Percentiles rank a stretch among this genome's conserved stretches.
phyloP scores from a whole-genome alignment of 2,888 invertebrate genomes.

The Eustalomyia histrio region DNA sequence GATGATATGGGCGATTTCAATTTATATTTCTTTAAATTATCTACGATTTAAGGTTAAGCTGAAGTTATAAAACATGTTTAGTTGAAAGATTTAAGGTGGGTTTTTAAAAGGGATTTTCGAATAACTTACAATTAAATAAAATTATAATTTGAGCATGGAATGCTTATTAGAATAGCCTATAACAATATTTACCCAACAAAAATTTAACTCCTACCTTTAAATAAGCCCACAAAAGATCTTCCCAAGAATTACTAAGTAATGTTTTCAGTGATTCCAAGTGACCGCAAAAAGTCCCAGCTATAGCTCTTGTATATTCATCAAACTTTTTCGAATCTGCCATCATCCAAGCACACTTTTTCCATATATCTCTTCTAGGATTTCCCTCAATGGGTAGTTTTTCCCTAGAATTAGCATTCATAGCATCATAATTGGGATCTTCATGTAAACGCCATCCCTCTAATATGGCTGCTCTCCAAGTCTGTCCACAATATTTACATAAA shows the following conservation, averaged over 20 bases:
- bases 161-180: too few relatives aligned
- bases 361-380: slow-evolving; percentile 89
- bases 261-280: slow-evolving; percentile 88
- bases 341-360: slow-evolving; percentile 87
- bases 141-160: too few relatives aligned
- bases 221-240: slow-evolving; percentile 94
- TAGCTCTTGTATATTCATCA: slow-evolving; percentile 83
- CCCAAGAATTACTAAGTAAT: slow-evolving; percentile 89
- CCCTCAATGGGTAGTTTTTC: slow-evolving; percentile 84
- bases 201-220: slow-evolving; percentile 81
- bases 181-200: too few relatives aligned
- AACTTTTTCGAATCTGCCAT: slow-evolving; percentile 81
- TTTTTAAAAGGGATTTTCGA: too few relatives aligned
- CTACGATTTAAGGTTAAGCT: too few relatives aligned
- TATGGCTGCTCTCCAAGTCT: slow-evolving; percentile 94
- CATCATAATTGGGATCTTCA: slow-evolving; percentile 90
- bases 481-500: slow-evolving; percentile 91
- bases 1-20: too few relatives aligned
- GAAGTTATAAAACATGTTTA: too few relatives aligned
- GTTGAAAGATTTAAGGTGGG: too few relatives aligned
- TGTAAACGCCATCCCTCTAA: slow-evolving; percentile 94
- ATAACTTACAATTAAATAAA: too few relatives aligned
- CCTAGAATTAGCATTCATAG: slow-evolving; percentile 73
- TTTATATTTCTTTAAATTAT: too few relatives aligned
- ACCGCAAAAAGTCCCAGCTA: slow-evolving; percentile 90